Percentiles rank a stretch among this genome's conserved stretches.
These are phyloP conservation scores for Etheostoma spectabile DNA, from an alignment of 2,113 vertebrate genomes.

Conservation along the genomic window DNA sequence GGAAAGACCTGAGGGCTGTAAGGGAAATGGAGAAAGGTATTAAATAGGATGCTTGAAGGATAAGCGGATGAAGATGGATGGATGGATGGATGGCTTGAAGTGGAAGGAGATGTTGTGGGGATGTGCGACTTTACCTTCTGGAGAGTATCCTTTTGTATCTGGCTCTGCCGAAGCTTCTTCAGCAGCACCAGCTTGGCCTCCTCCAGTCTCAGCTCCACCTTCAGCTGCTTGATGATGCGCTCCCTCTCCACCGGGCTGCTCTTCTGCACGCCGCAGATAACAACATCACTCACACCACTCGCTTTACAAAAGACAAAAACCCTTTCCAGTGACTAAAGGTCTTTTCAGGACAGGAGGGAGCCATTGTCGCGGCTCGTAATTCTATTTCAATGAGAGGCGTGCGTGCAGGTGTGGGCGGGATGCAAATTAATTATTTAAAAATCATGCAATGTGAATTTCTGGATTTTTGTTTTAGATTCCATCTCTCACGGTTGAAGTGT, in stretches of 20 bases:
- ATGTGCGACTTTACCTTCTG: constrained; percentile 87
- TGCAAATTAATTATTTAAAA: too few relatives aligned
- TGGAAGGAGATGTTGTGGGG: not conserved
- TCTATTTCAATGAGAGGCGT: too few relatives aligned
- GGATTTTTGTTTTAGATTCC: too few relatives aligned
- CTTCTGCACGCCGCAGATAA: constrained; percentile 81
- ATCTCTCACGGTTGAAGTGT: too few relatives aligned
- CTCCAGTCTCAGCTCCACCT: constrained; percentile 93
- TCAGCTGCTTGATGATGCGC: constrained; percentile 92
- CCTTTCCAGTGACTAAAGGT: not conserved
- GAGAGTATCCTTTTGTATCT: constrained; percentile 91
- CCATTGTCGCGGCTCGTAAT: too few relatives aligned
- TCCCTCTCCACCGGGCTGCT: constrained; percentile 92
- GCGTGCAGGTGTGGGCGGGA: too few relatives aligned
- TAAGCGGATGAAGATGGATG: too few relatives aligned
- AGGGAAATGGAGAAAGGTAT: constrained; percentile 11
- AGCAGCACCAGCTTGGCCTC: constrained; percentile 96
- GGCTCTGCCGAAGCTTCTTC: constrained; percentile 95
- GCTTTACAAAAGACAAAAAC: not conserved
- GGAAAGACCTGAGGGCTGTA: constrained; percentile 86
- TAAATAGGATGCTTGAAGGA: not conserved
- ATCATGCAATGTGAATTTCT: too few relatives aligned
- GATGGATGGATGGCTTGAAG: too few relatives aligned
- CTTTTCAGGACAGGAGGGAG: too few relatives aligned
- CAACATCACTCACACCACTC: constrained; percentile 26